Conservation (phyloP, 2,113 vertebrate genomes). For the Cranoglanis bouderius region DNA sequence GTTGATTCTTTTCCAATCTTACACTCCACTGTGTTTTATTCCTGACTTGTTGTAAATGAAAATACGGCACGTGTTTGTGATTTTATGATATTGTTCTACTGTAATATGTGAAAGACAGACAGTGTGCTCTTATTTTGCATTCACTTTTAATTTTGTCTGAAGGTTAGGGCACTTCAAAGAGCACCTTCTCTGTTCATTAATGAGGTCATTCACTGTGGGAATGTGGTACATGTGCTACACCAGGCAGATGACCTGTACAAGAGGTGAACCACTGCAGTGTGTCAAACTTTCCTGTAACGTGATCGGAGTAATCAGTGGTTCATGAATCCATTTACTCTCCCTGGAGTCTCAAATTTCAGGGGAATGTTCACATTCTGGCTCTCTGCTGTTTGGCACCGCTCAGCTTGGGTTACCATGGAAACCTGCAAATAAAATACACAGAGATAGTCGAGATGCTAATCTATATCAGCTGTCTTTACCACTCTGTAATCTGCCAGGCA, state of each 20-base stretch:
- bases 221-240: neutral
- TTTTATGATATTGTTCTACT: neutral
- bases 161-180: neutral
- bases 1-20: no score
- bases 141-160: neutral
- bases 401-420: slow-evolving; percentile 71
- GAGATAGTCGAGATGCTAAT: slow-evolving; percentile 62
- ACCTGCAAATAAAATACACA: slow-evolving; percentile 70
- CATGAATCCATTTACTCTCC: slow-evolving; percentile 60
- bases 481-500: slow-evolving; percentile 54
- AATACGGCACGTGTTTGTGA: neutral
- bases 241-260: slow-evolving; percentile 41
- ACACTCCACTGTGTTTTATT: neutral
- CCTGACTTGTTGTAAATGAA: neutral
- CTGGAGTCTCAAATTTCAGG: slow-evolving; percentile 62
- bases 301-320: slow-evolving; percentile 33
- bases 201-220: neutral
- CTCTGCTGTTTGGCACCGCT: slow-evolving; percentile 63
- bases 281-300: slow-evolving; percentile 53
- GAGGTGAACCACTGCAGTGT: slow-evolving; percentile 29
- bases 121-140: neutral
- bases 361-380: slow-evolving; percentile 66
- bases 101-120: neutral
- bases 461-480: slow-evolving; percentile 63
- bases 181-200: neutral